These are phyloP conservation scores for Onychomys leucogaster DNA, from an alignment of 2,797 vertebrate species.

Conservation along the genomic window DNA sequence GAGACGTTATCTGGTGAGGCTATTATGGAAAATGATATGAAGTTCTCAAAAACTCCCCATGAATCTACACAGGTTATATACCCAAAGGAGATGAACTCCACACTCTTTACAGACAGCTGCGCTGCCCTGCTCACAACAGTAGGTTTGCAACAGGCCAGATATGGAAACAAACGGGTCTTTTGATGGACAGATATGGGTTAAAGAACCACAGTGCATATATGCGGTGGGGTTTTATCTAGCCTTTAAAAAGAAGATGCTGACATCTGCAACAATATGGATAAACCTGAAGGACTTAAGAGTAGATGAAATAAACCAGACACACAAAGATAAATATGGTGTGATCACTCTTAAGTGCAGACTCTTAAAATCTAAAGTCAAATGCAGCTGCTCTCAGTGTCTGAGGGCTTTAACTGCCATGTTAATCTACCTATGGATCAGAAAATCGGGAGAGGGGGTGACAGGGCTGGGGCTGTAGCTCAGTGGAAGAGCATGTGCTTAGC, in stretches of 20 bases:
- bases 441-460: background rate
- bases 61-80: background rate
- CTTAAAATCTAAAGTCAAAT: constrained; percentile 11
- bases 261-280: background rate
- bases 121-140: background rate
- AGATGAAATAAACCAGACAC: background rate
- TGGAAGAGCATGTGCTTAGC: background rate
- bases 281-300: background rate
- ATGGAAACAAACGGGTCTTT: background rate
- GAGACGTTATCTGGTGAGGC: background rate
- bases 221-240: background rate
- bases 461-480: background rate
- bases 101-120: background rate
- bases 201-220: background rate
- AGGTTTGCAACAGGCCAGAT: background rate
- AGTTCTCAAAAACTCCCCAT: background rate
- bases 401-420: background rate
- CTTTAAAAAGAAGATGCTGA: constrained; percentile 9
- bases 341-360: background rate
- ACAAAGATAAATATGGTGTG: background rate
- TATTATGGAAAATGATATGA: background rate
- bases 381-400: background rate
- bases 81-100: background rate
- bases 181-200: background rate
- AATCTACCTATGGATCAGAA: background rate